Base-by-base conservation (phyloP, 2,797 vertebrate species). In the Prunella strophiata region DNA sequence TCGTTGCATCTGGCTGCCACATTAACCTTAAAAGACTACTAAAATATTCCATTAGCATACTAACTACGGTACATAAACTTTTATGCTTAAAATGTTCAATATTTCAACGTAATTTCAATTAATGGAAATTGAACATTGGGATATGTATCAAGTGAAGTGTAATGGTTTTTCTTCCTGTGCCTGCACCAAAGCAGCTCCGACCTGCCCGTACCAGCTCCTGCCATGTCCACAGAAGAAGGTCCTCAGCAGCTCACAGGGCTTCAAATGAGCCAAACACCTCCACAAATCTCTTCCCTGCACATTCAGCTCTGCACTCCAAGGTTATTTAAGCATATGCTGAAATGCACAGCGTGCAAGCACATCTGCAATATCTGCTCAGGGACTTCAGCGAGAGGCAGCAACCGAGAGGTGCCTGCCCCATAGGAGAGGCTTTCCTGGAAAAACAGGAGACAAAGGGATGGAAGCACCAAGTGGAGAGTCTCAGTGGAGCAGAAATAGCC, bases 101-200 rank as follows among this genome's bases (percentile, higher is more conserved):
- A 96, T 92, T 96, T 94, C 92, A 93, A 48, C 3, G 3, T 89
- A 74, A 96, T 91, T 95, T 95, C 89, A 95, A 97, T 93, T 91
- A 95, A 88, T 65, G 58, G 79, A 88, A 94, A 93, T 83, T 71
- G 91, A 92, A 88, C 68, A 50, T 34, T 57, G 86, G 78, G 89
- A 85, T 83, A 54, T 43, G 78, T 62, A 87, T 85, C 81, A 57
- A 93, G 73, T 70, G 89, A 92, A 93, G 65, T 18, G 55, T 19
- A 86, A 91, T 67, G 91, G 68, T 70, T 78, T 89, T 77, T 67
- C 57, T 82, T 77, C 74, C 68, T 25, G 9, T 36, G 48, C 1
- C 0, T 51, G 79, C 48, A 67, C 54, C 75, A 79, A 55, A 74
- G 66, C 4, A 4, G 57, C 45, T 85, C 74, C 51, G 34, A 45